A percentile compares a stretch with the other conserved stretches of the same genome.
Conservation (phyloP, 2,888 invertebrate species). For the Oscheius myriophilus region DNA sequence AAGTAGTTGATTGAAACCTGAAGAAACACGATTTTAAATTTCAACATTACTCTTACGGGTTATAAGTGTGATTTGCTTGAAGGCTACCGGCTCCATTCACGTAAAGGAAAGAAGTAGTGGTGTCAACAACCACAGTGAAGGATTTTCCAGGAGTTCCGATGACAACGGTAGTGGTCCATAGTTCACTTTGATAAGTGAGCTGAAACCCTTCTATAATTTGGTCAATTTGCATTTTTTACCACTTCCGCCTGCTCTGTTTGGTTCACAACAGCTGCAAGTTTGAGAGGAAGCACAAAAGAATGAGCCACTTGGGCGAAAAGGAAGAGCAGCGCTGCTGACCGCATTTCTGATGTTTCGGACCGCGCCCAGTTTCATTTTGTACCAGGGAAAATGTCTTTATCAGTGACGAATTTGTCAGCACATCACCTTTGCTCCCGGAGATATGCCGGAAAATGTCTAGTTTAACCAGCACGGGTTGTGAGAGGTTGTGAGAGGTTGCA, state of each 20-base stretch:
- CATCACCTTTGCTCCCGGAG: too few species aligned
- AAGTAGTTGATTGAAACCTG: conserved; percentile 8
- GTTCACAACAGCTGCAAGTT: not conserved
- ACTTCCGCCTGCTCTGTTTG: not conserved
- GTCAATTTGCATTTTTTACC: not conserved
- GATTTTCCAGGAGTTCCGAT: conserved; percentile 25
- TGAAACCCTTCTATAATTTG: not conserved
- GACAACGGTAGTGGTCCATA: conserved; percentile 18
- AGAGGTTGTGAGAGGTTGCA: too few species aligned
- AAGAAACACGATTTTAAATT: not conserved
- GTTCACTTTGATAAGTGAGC: not conserved
- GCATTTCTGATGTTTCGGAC: not conserved
- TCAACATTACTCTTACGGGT: not conserved
- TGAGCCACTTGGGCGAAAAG: not conserved
- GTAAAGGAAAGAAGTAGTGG: conserved; percentile 22
- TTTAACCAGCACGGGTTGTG: too few species aligned
- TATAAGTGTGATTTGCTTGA: not conserved
- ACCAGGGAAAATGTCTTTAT: too few species aligned
- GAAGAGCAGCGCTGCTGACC: conserved; percentile 5
- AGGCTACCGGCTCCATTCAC: conserved; percentile 5
- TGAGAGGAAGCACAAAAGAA: conserved; percentile 7
- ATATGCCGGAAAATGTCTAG: too few species aligned
- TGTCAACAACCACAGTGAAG: conserved; percentile 19
- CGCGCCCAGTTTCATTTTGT: too few species aligned
- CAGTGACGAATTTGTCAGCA: too few species aligned